These are phyloP conservation scores for Genyomyrus donnyi DNA, from an alignment of 2,113 vertebrate species.

Conservation along the genomic window DNA sequence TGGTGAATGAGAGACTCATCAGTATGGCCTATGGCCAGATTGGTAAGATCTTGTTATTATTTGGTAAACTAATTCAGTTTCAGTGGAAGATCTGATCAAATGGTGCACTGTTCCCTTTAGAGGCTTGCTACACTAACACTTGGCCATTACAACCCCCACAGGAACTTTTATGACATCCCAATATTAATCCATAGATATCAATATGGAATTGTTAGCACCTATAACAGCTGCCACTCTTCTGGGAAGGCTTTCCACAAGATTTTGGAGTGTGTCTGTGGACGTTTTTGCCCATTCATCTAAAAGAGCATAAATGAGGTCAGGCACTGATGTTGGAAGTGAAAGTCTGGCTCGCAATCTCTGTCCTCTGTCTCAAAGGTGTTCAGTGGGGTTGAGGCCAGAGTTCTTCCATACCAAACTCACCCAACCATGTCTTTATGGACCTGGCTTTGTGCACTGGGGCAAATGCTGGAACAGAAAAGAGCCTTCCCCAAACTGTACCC, in stretches of 20 bases:
- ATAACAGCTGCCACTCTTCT: neutral
- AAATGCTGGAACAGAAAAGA: neutral
- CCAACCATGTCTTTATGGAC: neutral
- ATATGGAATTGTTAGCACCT: neutral
- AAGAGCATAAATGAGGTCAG: neutral
- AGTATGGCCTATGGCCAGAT: constrained; percentile 82
- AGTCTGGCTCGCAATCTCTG: neutral
- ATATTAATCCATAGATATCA: neutral
- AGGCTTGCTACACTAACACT: neutral
- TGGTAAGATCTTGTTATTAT: constrained; percentile 42
- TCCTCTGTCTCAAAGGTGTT: neutral
- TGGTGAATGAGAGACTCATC: constrained; percentile 77
- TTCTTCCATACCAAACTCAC: neutral
- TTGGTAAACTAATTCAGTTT: neutral
- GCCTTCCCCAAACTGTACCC: neutral
- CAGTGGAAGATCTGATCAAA: neutral
- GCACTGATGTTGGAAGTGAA: neutral
- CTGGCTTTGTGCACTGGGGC: neutral
- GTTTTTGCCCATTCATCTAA: neutral
- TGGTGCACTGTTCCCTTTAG: neutral
- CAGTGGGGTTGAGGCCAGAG: neutral
- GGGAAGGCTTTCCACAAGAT: neutral
- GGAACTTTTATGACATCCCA: neutral
- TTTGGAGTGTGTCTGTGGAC: neutral
- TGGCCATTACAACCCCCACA: neutral